phyloP scores from a whole-genome alignment of 2,888 invertebrate species.

The Volucella inflata region DNA sequence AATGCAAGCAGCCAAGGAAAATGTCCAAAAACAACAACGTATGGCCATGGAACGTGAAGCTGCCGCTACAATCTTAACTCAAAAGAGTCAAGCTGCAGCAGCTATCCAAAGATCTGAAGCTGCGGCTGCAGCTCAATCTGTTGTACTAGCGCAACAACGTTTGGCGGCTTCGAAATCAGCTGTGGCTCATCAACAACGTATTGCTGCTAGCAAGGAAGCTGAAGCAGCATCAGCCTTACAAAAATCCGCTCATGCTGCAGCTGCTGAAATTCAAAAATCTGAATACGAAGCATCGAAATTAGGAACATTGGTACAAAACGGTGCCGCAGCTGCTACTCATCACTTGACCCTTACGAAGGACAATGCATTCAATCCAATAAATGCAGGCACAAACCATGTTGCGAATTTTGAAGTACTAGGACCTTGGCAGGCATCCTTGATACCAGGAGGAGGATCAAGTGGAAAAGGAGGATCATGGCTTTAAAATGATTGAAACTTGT shows the following conservation, averaged over 20 bases:
- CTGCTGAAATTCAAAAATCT: constrained; percentile 88
- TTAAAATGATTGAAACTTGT: not conserved
- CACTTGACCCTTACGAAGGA: constrained; percentile 87
- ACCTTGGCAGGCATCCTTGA: constrained; percentile 77
- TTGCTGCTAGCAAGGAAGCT: constrained; percentile 89
- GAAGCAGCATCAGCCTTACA: constrained; percentile 90
- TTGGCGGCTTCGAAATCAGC: constrained; percentile 89
- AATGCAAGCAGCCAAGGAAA: constrained; percentile 89
- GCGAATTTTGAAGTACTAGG: constrained; percentile 80
- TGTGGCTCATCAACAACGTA: constrained; percentile 89
- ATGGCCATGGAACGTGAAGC: constrained; percentile 90
- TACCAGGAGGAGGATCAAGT: constrained; percentile 69
- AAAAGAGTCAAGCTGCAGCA: constrained; percentile 88
- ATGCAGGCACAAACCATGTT: constrained; percentile 81
- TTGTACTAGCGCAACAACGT: constrained; percentile 88
- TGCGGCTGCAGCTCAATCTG: constrained; percentile 87
- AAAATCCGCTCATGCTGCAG: constrained; percentile 88
- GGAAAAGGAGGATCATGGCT: constrained; percentile 65
- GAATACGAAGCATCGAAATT: constrained; percentile 87
- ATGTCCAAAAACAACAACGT: constrained; percentile 89
- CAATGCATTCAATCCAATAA: constrained; percentile 84
- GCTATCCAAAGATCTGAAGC: constrained; percentile 88
- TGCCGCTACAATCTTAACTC: constrained; percentile 87
- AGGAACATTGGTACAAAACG: constrained; percentile 86
- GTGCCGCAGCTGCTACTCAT: constrained; percentile 85